phyloP scores from a whole-genome alignment of 2,797 vertebrate species.

The Rhodeus uyekii region DNA sequence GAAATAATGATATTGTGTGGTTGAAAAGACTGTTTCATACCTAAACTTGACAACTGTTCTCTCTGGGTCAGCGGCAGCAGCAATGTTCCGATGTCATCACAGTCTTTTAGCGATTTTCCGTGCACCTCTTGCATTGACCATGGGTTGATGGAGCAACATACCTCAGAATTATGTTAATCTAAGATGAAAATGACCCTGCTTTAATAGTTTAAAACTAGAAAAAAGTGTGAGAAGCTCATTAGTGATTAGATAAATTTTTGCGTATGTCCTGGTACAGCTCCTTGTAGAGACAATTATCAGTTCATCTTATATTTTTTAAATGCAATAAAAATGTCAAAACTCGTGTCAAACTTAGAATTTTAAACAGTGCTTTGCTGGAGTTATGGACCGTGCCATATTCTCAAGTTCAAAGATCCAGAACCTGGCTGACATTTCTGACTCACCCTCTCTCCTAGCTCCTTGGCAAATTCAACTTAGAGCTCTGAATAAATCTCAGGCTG shows the following conservation, averaged over 20 bases:
- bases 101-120: too few relatives aligned
- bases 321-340: neutral
- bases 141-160: neutral
- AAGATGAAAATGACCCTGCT: neutral
- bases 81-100: too few relatives aligned
- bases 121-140: too few relatives aligned
- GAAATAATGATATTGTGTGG: neutral
- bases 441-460: conserved; percentile 1
- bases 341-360: neutral
- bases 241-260: neutral
- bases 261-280: neutral
- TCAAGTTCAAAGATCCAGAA: conserved; percentile 9
- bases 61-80: neutral
- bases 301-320: neutral
- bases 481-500: conserved; percentile 42
- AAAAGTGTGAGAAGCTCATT: neutral
- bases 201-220: neutral
- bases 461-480: neutral
- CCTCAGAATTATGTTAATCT: neutral
- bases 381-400: neutral
- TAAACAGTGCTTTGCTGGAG: neutral
- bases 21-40: neutral
- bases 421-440: conserved; percentile 16
- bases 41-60: neutral
- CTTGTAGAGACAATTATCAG: neutral